Evolutionary conservation across 1,140 invertebrate genomes (phyloP).

Genomic region (Drosophila seguyi): DNA sequence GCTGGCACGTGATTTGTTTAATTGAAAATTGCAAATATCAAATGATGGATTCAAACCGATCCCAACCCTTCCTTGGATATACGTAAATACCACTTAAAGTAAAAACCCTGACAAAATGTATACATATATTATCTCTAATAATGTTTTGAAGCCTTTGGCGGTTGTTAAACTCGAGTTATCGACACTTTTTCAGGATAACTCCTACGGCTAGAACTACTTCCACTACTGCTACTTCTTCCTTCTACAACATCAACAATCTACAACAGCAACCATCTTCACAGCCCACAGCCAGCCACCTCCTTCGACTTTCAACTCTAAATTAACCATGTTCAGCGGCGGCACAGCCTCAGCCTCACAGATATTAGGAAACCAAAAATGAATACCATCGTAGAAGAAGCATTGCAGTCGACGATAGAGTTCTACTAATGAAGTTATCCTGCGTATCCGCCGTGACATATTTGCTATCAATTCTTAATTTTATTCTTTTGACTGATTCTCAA

Average conservation of each 20-base stretch:
- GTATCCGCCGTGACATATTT: slow-evolving; percentile 25
- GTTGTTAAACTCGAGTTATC: slow-evolving; percentile 63
- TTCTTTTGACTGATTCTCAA: neutral
- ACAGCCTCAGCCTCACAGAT: slow-evolving; percentile 37
- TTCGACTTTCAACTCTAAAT: slow-evolving; percentile 62
- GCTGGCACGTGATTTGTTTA: neutral
- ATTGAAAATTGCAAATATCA: neutral
- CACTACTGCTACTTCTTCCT: slow-evolving; percentile 67
- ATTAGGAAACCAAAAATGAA: slow-evolving; percentile 40
- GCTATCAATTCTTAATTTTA: slow-evolving; percentile 7
- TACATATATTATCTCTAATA: slow-evolving; percentile 23
- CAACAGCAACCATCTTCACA: slow-evolving; percentile 66
- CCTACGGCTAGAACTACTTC: slow-evolving; percentile 66
- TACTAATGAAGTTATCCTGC: slow-evolving; percentile 45
- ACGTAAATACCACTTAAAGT: neutral
- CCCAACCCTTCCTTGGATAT: neutral
- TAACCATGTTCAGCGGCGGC: slow-evolving; percentile 46
- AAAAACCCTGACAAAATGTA: slow-evolving; percentile 20
- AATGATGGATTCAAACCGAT: neutral
- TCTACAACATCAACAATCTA: slow-evolving; percentile 68
- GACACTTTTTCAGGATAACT: slow-evolving; percentile 68
- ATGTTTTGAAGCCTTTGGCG: slow-evolving; percentile 29
- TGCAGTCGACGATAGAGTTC: slow-evolving; percentile 49
- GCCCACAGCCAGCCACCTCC: slow-evolving; percentile 64
- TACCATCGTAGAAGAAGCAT: slow-evolving; percentile 42